phyloP scores from a whole-genome alignment of 2,888 invertebrate genomes.

The Megaustenia siamemsis region DNA sequence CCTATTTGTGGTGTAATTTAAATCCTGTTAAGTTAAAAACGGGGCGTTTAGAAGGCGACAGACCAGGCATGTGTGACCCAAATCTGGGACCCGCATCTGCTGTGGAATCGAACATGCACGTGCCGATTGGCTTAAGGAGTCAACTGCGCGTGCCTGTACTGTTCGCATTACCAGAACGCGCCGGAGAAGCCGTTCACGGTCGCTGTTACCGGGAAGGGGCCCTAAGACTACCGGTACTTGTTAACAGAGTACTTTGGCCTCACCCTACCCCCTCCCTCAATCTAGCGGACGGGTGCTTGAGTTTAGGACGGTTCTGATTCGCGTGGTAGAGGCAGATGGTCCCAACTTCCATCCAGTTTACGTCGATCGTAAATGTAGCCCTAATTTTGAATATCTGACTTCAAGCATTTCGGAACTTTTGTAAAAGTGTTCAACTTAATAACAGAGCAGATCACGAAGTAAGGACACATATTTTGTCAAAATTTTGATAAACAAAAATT shows the following conservation, averaged over 20 bases:
- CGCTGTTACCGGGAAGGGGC: background rate
- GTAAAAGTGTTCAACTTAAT: no score
- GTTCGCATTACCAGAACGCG: background rate
- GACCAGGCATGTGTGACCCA: background rate
- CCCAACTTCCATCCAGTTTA: background rate
- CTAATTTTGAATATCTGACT: no score
- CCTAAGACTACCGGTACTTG: background rate
- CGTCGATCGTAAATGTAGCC: background rate
- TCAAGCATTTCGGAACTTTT: no score
- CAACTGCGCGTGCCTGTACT: constrained; percentile 17
- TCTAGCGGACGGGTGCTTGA: background rate
- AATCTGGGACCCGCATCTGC: constrained; percentile 11
- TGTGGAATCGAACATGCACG: constrained; percentile 14
- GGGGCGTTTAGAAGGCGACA: no score
- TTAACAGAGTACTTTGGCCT: no score
- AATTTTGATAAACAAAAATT: no score
- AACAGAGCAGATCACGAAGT: no score
- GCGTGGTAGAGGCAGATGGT: constrained; percentile 18
- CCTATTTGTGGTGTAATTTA: no score
- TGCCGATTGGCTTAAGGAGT: constrained; percentile 23
- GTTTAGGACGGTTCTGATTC: constrained; percentile 16
- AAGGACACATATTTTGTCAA: no score
- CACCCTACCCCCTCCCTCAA: background rate
- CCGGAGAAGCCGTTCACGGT: background rate
- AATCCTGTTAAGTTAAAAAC: no score